Base-by-base conservation (phyloP, 2,888 invertebrate genomes). In the Diabrotica balteata region DNA sequence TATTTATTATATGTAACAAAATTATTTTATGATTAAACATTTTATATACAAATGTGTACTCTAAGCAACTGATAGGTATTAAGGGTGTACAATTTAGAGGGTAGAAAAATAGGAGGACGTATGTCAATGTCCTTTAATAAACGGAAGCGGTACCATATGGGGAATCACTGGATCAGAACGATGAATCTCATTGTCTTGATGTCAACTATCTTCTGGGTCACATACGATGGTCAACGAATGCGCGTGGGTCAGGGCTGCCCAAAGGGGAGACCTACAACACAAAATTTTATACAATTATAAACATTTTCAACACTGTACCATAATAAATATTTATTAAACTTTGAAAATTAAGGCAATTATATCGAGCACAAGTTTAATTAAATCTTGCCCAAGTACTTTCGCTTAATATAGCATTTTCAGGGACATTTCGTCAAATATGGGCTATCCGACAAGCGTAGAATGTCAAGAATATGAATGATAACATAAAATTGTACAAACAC, bases 181-280 rank as follows among this genome's bases (percentile, higher is more conserved):
- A 53, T 73, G 74, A 67, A 51, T n/a, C n/a, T 76, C 74, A 67
- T 72, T 72, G 52, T 69, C 76, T n/a, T 77, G 75, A 58, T 77
- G 83, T 84, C 83, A 83, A 78, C 83, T 83, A 60, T 80, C 79
- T 10, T 75, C 58, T 6, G 45, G 51, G 8, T 64, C 69, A 54
- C 80, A 69, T 10, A 69, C 81, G 53, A 81, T 75, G 42, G 80
- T 79, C 66, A 84, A 73, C 65, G 87, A 85, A 79, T 92, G 91
- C 78, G 91, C 91, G 79, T 90, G 89, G 64, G 93, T 93, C 76
- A 93, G 87, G 62, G 93, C 91, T 61, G 91, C 92, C 93, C 93
- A 93, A 73, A 94, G 86, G 59, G 93, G 93, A 72, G 93, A 91
- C 78, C 91, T 91, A 83, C 88, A 79, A 79, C 32, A 58, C 55